These are phyloP conservation scores for Entomobrya multifasciata DNA, from an alignment of 2,888 invertebrate species.

Conservation along the genomic window DNA sequence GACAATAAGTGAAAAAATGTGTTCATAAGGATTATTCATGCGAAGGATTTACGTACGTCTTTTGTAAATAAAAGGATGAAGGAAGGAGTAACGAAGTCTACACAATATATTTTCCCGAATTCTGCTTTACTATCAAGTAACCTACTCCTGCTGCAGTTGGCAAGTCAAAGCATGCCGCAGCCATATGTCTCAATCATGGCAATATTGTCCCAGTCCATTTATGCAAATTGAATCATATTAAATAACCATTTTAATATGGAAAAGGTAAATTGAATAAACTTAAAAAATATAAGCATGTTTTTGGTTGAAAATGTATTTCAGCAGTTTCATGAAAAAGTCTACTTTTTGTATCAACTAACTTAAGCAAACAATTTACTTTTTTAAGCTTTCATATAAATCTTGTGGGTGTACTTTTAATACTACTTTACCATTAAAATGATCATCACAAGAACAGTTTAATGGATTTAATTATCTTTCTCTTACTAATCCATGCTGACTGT, in stretches of 20 bases:
- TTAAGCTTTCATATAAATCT: too few relatives aligned
- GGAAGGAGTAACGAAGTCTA: too few relatives aligned
- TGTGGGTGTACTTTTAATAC: neutral
- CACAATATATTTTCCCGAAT: conserved; percentile 3
- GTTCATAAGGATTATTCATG: too few relatives aligned
- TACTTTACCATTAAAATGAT: neutral
- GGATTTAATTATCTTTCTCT: conserved; percentile 40
- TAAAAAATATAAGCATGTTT: too few relatives aligned
- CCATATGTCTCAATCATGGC: conserved; percentile 62
- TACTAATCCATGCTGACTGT: conserved; percentile 17
- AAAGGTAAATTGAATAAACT: conserved; percentile 42
- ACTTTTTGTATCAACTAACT: too few relatives aligned
- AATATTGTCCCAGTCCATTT: conserved; percentile 59
- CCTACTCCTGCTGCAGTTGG: too few relatives aligned
- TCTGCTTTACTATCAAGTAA: neutral
- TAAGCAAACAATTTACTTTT: too few relatives aligned
- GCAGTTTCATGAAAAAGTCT: too few relatives aligned
- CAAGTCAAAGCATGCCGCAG: conserved; percentile 59
- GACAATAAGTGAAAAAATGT: too few relatives aligned
- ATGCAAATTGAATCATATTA: conserved; percentile 41
- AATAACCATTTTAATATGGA: conserved; percentile 41
- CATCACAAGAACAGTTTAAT: conserved; percentile 28
- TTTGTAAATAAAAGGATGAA: too few relatives aligned
- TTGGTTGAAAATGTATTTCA: too few relatives aligned
- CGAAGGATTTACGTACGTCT: too few relatives aligned